Evolutionary conservation across 2,888 invertebrate genomes (phyloP).

Genomic region (Lepidocyrtoides sp.): DNA sequence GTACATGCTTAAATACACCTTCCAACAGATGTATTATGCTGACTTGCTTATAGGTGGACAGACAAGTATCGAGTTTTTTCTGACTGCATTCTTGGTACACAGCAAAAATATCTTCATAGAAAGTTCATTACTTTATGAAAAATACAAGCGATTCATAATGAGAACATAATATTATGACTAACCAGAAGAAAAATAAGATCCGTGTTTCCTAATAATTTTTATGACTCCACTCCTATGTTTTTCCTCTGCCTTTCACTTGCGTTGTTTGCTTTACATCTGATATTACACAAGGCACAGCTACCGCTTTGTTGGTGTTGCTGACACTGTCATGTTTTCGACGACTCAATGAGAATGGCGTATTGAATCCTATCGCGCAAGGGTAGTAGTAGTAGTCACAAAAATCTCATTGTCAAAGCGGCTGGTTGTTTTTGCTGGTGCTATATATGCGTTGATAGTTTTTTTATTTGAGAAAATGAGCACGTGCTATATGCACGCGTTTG

Average conservation of each 20-base stretch:
- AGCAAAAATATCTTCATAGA: not conserved
- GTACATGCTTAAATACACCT: not conserved
- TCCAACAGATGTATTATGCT: not conserved
- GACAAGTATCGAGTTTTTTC: no score
- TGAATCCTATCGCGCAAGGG: conserved; percentile 63
- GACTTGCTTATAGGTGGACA: no score
- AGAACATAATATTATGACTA: conserved; percentile 49
- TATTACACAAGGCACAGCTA: conserved; percentile 41
- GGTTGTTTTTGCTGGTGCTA: not conserved
- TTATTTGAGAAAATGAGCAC: conserved; percentile 1
- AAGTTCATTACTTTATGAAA: not conserved
- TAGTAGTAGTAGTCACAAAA: not conserved
- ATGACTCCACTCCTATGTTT: conserved; percentile 67
- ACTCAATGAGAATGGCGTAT: conserved; percentile 23
- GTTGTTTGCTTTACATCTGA: not conserved
- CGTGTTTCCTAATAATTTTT: conserved; percentile 53
- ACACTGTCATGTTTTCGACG: conserved; percentile 55
- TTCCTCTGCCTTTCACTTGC: conserved; percentile 56
- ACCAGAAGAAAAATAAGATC: conserved; percentile 71
- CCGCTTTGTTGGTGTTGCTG: conserved; percentile 38
- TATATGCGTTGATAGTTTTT: not conserved
- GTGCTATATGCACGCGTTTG: no score
- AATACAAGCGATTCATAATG: not conserved
- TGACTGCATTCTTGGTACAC: not conserved
- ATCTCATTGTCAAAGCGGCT: not conserved